Percentiles rank a stretch among this genome's conserved stretches.
These are phyloP conservation scores for Platysternon megacephalum DNA, from an alignment of 2,113 vertebrate species.

Conservation along the genomic window DNA sequence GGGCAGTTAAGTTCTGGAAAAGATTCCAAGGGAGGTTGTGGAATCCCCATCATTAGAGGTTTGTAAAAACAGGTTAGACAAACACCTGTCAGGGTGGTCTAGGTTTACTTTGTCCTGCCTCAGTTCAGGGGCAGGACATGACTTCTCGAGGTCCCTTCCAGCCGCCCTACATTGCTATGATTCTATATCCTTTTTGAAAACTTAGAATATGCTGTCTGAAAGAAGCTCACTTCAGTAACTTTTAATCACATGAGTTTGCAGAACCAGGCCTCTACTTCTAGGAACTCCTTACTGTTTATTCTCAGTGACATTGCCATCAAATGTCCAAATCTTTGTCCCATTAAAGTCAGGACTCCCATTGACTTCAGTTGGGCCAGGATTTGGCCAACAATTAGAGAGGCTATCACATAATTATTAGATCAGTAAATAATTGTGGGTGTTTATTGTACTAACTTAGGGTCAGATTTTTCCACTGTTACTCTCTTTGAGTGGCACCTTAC, in stretches of 20 bases:
- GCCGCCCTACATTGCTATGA: background rate
- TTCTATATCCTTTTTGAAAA: background rate
- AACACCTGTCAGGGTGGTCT: background rate
- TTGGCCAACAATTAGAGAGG: background rate
- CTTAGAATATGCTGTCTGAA: background rate
- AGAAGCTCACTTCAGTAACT: background rate
- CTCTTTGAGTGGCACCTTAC: background rate
- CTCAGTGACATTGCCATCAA: background rate
- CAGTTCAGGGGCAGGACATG: background rate
- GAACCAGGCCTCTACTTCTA: background rate
- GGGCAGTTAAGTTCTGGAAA: background rate
- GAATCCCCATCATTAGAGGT: background rate
- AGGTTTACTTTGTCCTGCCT: background rate
- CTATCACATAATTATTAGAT: background rate
- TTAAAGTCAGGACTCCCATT: background rate
- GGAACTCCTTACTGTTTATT: background rate
- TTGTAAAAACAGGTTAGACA: background rate
- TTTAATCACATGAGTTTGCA: background rate
- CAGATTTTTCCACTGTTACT: too few species aligned
- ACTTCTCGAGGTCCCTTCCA: background rate
- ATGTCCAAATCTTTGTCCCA: background rate
- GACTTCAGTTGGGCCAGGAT: background rate
- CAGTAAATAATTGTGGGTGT: background rate
- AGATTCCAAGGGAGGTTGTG: background rate
- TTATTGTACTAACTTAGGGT: background rate